These are phyloP conservation scores for Neelides sp. DNA, from an alignment of 1,140 invertebrate species.

Conservation along the genomic window DNA sequence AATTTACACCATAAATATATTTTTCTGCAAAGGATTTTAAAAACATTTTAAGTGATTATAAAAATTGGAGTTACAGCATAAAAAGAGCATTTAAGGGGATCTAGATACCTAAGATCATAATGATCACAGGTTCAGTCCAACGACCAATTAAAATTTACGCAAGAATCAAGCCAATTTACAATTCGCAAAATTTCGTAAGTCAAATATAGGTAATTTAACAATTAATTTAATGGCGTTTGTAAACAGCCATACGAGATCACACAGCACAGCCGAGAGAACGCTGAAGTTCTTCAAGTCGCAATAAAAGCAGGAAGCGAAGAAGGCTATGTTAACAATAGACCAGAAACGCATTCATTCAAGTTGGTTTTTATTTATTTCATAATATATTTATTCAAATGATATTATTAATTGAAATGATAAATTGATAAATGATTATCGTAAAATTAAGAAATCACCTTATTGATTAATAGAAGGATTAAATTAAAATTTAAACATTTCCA, in stretches of 20 bases:
- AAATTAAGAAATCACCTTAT: background rate
- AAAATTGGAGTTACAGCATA: background rate
- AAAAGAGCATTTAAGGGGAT: background rate
- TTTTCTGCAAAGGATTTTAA: background rate
- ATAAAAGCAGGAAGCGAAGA: slow-evolving; percentile 6
- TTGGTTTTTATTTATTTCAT: background rate
- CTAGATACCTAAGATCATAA: background rate
- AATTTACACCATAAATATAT: background rate
- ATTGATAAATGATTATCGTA: background rate
- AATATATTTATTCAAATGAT: background rate
- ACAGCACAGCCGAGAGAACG: slow-evolving; percentile 1
- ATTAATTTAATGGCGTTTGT: background rate
- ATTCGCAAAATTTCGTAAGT: slow-evolving; percentile 9
- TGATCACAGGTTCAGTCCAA: slow-evolving; percentile 12
- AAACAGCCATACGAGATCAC: slow-evolving; percentile 19
- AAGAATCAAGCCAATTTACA: slow-evolving; percentile 18
- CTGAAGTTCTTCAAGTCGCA: slow-evolving; percentile 14
- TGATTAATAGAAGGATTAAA: slow-evolving; percentile 1
- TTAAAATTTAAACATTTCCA: slow-evolving; percentile 27
- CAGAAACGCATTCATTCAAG: slow-evolving; percentile 19
- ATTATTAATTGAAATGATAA: background rate
- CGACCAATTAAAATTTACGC: slow-evolving; percentile 26
- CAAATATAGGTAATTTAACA: background rate
- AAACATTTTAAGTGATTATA: background rate
- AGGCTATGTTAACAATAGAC: slow-evolving; percentile 20